Evolutionary conservation across 2,888 invertebrate species (phyloP), one percentile per base, ranked within the genome.

Genomic region (Phyto melanocephala): DNA sequence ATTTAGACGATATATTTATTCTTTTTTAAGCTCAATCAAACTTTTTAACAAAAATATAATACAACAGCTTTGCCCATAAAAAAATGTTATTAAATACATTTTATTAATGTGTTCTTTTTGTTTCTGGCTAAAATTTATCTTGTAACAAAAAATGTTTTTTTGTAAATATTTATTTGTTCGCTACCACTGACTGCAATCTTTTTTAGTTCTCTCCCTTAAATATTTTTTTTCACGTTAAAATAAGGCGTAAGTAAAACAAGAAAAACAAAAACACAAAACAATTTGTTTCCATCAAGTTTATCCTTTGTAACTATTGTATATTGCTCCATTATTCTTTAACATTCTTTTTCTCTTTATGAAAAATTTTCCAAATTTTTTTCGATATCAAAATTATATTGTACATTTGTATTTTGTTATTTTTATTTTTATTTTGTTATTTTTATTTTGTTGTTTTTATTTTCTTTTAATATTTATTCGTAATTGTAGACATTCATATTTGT

Each of bases 201-300:
- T 37, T 58, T 17, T 70, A 24, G 56, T 47, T 65, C 71, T 8
- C 70, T 71, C 56, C 37, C 71, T 68, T 63, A 81, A 72, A 81
- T 72, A 81, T 72, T 77, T 81, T 77, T n/a, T 72, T 77, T 77
- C 72, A 68, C 77, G 68, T 77, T 81, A 68, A 72, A 77, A 81
- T 77, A 67, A 75, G 63, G 78, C 71, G 20, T 42, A 52, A 50
- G 52, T 40, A 58, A 28, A 47, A 24, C 33, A 56, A 3, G 7
- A 13, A 37, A 47, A 8, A 33, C 17, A 15, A 15, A 71, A 74
- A 10, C 54, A 80, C 42, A 63, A 74, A 71, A 24, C 78, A 56
- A 78, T 81, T 78, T 81, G 62, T 81, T 81, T 81, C 62, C 74
- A 81, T 81, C 78, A 77, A 70, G 58, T 75, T 75, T 75, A 79